A percentile compares a stretch with the other conserved stretches of the same genome.
Conservation (phyloP, 2,888 invertebrate species). For the Smittia sp. region DNA sequence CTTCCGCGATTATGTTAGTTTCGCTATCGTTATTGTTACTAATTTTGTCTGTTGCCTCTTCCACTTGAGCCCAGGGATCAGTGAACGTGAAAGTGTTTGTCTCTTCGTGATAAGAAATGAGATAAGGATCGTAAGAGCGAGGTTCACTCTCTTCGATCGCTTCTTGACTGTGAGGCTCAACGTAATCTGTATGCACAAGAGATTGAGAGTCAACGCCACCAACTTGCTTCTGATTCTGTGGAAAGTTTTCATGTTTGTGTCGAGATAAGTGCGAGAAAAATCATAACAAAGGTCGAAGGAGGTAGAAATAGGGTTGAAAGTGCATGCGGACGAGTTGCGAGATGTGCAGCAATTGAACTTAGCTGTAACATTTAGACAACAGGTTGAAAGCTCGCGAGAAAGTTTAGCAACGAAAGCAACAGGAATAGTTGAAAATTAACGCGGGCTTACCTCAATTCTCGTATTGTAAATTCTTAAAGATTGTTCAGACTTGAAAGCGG, state of each 20-base stretch:
- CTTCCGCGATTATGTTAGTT: background rate
- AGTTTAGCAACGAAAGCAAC: no score
- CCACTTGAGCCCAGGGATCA: conserved; percentile 31
- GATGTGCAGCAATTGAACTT: no score
- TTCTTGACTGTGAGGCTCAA: background rate
- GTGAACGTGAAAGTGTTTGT: conserved; percentile 37
- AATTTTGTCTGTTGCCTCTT: background rate
- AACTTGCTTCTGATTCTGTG: background rate
- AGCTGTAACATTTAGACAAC: no score
- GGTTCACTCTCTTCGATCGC: background rate
- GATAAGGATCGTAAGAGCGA: conserved; percentile 32
- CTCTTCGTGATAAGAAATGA: conserved; percentile 33
- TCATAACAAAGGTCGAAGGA: no score
- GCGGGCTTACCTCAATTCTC: background rate
- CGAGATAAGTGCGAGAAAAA: background rate
- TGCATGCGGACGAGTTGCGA: no score
- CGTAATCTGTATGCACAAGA: background rate
- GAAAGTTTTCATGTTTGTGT: background rate
- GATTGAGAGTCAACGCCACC: conserved; percentile 1
- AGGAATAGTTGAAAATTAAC: background rate
- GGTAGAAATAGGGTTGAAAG: no score
- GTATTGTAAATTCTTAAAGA: background rate
- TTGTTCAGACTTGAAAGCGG: conserved; percentile 13
- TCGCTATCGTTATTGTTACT: conserved; percentile 11
- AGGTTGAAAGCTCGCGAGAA: no score